Base-by-base conservation (phyloP, 2,888 invertebrate species). In the Cephus runcator region DNA sequence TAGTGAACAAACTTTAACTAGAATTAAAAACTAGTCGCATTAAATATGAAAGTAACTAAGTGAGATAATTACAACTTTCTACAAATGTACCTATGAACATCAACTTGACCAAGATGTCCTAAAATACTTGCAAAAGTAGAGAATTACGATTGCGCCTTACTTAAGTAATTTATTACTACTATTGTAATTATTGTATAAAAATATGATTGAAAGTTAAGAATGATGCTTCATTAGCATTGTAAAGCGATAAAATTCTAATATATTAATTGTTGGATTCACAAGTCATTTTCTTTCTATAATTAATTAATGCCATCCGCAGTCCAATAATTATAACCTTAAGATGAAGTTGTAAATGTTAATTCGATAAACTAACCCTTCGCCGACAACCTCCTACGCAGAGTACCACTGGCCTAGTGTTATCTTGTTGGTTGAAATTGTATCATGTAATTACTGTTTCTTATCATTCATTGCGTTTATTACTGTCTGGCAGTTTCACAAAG, bases 401-500 rank as follows among this genome's bases (percentile, higher is more conserved):
- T 15, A 71, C 12, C 71, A 71, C 79, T 79, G 79, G 75, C 76
- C 80, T 76, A 81, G 76, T 83, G 83, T 79, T 83, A 80, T 79
- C 78, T 77, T 80, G 79, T 77, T 79, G 34, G 75, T 34, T 73
- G 78, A 79, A 81, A 80, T 81, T 81, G 82, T 79, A 73, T 77
- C 77, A 75, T 75, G 82, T 84, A 87, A 86, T 87, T 85, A 82
- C 77, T 81, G 82, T 84, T 84, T 83, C 85, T 88, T 86, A 88
- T 87, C 86, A 83, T 81, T 85, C 81, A 84, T 86, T 84, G 83
- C 82, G 81, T 81, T 84, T 82, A 83, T 84, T 82, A 79, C 76
- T 75, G 83, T 84, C 85, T 81, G 79, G 80, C 79, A 77, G 69
- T 78, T 79, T 82, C 81, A 76, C 85, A 79, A 86, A 84, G 82